These are phyloP conservation scores for Lycocerus yunnanus DNA, from an alignment of 2,888 invertebrate genomes.

Conservation along the genomic window DNA sequence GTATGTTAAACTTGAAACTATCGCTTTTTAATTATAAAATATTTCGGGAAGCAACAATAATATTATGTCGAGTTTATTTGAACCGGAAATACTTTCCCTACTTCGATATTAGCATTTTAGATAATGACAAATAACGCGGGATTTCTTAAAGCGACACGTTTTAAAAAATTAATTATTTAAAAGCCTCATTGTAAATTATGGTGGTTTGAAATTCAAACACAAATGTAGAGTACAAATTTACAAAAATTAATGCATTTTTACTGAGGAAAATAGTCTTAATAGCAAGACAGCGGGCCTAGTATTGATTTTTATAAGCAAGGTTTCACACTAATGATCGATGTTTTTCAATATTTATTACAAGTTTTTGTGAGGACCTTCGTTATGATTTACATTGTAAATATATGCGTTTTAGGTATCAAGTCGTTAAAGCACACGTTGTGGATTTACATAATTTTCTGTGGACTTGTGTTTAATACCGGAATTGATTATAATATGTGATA, in stretches of 20 bases:
- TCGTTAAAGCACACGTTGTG: not conserved
- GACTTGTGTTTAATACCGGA: not conserved
- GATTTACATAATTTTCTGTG: not conserved
- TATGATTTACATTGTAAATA: not conserved
- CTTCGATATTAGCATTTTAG: not conserved
- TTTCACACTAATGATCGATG: not conserved
- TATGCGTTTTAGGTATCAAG: not conserved
- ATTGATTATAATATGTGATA: not conserved
- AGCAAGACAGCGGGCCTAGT: not conserved
- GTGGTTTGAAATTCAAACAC: not conserved
- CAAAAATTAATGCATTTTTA: not conserved
- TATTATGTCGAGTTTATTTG: not conserved
- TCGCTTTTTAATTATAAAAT: not conserved
- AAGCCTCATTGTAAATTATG: not conserved
- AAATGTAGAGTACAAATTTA: not conserved
- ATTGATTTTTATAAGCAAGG: not conserved
- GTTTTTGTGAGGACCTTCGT: not conserved
- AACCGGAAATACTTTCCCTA: not conserved
- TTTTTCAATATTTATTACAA: not conserved
- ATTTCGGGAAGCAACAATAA: not conserved
- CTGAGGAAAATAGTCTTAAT: not conserved
- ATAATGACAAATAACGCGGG: not conserved
- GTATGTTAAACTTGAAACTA: too few relatives aligned
- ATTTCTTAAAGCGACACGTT: not conserved
- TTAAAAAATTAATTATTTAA: too few relatives aligned